Evolutionary conservation across 2,797 vertebrate species (phyloP), one percentile per base, ranked within the genome.

Genomic region (Trachops cirrhosus): DNA sequence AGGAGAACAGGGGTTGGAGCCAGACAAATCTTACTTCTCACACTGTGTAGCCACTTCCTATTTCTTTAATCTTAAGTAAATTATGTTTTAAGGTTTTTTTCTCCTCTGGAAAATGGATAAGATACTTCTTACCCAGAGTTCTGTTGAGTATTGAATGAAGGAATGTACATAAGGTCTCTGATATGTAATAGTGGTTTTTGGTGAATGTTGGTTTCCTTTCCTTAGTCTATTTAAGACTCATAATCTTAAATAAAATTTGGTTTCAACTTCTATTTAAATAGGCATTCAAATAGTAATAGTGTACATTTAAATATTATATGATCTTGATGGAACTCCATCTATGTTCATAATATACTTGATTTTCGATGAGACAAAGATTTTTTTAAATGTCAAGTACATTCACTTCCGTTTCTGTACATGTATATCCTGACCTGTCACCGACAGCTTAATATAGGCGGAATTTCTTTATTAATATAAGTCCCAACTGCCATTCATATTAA

Each of bases 241-340:
- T 77, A 80, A 85, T 80, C 52, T 34, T 93, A 83, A 78, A 88
- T 85, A 91, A 89, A 78, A 92, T 83, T 86, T 77, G 41, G 74
- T 82, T 91, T 95, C 62, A 75, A 73, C 75, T 88, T 70, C 64
- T 80, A 62, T 73, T 95, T 89, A 94, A 80, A 67, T n/a, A 80
- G 52, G 29, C 19, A 89, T 90, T 93, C 48, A 90, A 82, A 86
- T 85, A 89, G 80, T 74, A 73, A 44, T 59, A 57, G 3, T 75
- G 18, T 85, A 19, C 15, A 57, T 29, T 93, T 95, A 96, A 92
- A 57, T 93, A 88, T 67, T 39, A 39, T 48, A 41, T 46, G 70
- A 50, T 78, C 54, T 86, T 9, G 7, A 71, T 48, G 39, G 14
- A 9, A 57, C 37, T 54, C 39, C 32, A 21, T 26, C 34, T 6